phyloP scores from a whole-genome alignment of 2,888 invertebrate species.

The Nemapogon koenigi region DNA sequence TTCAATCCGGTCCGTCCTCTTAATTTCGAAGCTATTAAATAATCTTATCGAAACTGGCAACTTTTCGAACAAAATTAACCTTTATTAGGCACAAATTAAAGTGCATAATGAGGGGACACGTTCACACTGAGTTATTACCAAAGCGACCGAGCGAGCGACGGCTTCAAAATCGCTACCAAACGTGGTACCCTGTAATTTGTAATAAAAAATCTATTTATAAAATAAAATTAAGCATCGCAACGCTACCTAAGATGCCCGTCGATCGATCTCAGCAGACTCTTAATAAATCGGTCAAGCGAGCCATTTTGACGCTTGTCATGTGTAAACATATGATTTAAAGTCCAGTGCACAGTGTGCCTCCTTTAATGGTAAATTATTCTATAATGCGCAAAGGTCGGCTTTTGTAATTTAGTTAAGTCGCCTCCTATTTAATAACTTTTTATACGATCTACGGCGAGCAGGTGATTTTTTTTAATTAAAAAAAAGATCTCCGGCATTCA shows the following conservation, averaged over 20 bases:
- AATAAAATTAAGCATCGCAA: conserved; percentile 55
- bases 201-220: conserved; percentile 65
- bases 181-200: conserved; percentile 62
- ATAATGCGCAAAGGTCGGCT: conserved; percentile 56
- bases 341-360: conserved; percentile 26
- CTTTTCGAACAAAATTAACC: conserved; percentile 35
- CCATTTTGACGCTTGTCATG: conserved; percentile 58
- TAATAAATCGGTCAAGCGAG: conserved; percentile 45
- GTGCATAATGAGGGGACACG: conserved; percentile 31
- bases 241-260: conserved; percentile 56
- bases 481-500: conserved; percentile 22
- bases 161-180: conserved; percentile 60
- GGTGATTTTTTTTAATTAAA: conserved; percentile 42
- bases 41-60: conserved; percentile 16
- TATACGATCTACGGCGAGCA: conserved; percentile 38
- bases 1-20: conserved; percentile 17
- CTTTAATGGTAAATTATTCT: conserved; percentile 52
- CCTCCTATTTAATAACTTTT: conserved; percentile 63
- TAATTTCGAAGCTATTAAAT: conserved; percentile 14
- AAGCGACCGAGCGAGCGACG: conserved; percentile 28
- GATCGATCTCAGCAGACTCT: conserved; percentile 52
- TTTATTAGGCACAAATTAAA: conserved; percentile 38
- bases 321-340: conserved; percentile 40
- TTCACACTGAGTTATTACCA: conserved; percentile 30
- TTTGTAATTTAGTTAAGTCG: conserved; percentile 62